phyloP scores from a whole-genome alignment of 2,888 invertebrate species.

The Metellina segmentata region DNA sequence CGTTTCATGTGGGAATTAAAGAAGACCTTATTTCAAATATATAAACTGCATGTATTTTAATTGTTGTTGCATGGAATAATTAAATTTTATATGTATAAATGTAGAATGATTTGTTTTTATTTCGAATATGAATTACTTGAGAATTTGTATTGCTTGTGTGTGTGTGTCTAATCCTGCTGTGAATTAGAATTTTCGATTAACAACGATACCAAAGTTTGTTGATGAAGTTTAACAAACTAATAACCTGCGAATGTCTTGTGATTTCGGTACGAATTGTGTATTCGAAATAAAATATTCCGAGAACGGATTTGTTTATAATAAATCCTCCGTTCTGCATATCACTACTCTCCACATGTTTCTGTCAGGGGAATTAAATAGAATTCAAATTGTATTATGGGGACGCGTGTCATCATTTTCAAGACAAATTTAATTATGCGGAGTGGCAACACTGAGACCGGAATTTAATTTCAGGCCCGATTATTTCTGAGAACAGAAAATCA shows the following conservation, averaged over 20 bases:
- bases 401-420: neutral
- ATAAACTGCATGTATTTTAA: too few species aligned
- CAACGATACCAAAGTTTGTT: too few species aligned
- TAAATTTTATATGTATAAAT: too few species aligned
- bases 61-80: too few species aligned
- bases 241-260: neutral
- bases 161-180: too few species aligned
- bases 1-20: too few species aligned
- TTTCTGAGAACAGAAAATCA: neutral
- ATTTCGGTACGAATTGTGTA: neutral
- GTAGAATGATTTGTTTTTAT: too few species aligned
- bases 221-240: neutral
- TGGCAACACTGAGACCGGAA: neutral
- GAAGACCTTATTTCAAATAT: too few species aligned
- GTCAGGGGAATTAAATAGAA: neutral
- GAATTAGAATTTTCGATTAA: too few species aligned
- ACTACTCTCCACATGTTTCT: neutral
- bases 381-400: neutral
- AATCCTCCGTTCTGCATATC: neutral
- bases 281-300: neutral
- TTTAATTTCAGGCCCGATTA: neutral
- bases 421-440: constrained; percentile 25
- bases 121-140: too few species aligned
- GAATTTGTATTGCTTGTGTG: too few species aligned
- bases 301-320: neutral